Conservation (phyloP, 1,140 invertebrate genomes). For the Penaeus japonicus region DNA sequence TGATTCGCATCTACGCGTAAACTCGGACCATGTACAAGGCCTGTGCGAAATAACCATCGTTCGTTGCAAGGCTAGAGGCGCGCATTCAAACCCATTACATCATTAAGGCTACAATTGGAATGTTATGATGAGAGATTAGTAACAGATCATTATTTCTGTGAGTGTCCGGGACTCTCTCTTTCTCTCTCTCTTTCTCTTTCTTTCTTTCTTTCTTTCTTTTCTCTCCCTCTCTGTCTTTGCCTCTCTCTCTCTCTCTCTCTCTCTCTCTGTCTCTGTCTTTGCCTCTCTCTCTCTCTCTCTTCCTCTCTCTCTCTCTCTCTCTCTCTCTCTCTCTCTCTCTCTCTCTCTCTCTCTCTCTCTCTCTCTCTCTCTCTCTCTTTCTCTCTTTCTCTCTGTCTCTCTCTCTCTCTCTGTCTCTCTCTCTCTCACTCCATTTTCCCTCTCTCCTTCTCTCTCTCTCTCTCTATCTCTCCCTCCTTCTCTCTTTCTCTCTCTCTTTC, state of each 20-base stretch:
- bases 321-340: neutral
- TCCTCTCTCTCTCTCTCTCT: slow-evolving; percentile 27
- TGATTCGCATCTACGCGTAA: too few relatives aligned
- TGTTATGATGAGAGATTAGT: too few relatives aligned
- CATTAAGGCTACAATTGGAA: too few relatives aligned
- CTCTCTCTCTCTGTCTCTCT: neutral
- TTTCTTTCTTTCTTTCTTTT: neutral
- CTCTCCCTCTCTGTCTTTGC: neutral
- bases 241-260: neutral
- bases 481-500: too few relatives aligned
- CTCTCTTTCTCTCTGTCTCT: neutral
- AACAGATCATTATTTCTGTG: too few relatives aligned
- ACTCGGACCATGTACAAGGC: too few relatives aligned
- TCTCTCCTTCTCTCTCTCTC: neutral
- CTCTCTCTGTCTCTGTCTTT: neutral
- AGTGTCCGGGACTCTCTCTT: too few relatives aligned
- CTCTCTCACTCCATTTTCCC: neutral
- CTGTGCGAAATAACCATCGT: too few relatives aligned
- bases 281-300: slow-evolving; percentile 21
- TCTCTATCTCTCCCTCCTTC: neutral
- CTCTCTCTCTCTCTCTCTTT: neutral
- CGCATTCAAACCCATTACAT: too few relatives aligned
- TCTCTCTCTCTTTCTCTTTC: neutral
- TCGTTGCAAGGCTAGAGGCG: too few relatives aligned
- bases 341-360: neutral